Percentiles rank a stretch among this genome's conserved stretches.
These are phyloP conservation scores for Herpailurus yagouaroundi DNA, from an alignment of 2,113 vertebrate genomes.

Conservation along the genomic window DNA sequence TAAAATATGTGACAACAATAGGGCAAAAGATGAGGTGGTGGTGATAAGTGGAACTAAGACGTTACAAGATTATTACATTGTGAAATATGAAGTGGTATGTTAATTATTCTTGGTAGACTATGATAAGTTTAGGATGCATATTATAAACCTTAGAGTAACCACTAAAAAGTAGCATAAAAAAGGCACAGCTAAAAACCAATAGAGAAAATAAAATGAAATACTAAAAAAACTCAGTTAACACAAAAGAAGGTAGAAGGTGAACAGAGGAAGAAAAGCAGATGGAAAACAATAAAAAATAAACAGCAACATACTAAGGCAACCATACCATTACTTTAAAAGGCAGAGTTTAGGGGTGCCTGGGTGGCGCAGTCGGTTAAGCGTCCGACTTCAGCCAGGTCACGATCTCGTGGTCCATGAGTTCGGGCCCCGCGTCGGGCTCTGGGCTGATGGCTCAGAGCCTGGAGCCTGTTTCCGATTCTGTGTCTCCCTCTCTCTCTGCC, in stretches of 20 bases:
- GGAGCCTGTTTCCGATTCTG: too few relatives aligned
- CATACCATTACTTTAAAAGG: not conserved
- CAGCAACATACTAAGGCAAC: not conserved
- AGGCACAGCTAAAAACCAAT: not conserved
- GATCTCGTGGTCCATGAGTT: too few relatives aligned
- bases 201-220: conserved; percentile 7
- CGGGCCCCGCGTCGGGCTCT: too few relatives aligned
- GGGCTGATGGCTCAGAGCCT: too few relatives aligned
- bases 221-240: not conserved
- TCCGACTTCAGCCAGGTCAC: too few relatives aligned
- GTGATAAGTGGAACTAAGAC: not conserved
- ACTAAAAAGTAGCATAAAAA: not conserved
- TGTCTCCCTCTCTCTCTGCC: too few relatives aligned
- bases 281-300: not conserved
- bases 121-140: not conserved
- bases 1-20: conserved; percentile 24
- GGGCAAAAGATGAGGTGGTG: not conserved
- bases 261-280: conserved; percentile 4
- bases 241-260: conserved; percentile 14
- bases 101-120: conserved; percentile 40
- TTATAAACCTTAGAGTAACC: conserved; percentile 30
- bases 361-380: too few relatives aligned
- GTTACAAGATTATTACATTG: not conserved
- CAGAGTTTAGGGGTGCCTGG: too few relatives aligned
- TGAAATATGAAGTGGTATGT: not conserved